Evolutionary conservation across 1,140 invertebrate species (phyloP).

Genomic region (Danaus plexippus): DNA sequence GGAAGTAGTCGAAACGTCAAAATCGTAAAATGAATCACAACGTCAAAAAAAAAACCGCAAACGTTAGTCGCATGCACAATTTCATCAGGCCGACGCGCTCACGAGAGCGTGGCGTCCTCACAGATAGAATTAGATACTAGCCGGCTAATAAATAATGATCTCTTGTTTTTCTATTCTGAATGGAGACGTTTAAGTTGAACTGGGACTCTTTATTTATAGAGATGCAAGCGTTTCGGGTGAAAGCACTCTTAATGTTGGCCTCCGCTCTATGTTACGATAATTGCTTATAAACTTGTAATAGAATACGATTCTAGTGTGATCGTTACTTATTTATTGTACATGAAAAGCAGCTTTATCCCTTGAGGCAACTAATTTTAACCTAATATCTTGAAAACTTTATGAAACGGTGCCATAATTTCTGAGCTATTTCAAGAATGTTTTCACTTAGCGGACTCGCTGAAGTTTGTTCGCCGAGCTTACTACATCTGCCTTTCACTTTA

Average conservation of each 20-base stretch:
- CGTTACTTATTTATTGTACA: no score
- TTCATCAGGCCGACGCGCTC: constrained; percentile 43
- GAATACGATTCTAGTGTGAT: no score
- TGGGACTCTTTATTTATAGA: constrained; percentile 59
- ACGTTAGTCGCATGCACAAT: constrained; percentile 47
- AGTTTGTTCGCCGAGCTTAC: constrained; percentile 39
- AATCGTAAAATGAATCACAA: no score
- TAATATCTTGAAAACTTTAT: constrained; percentile 57
- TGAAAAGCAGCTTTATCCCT: constrained; percentile 9
- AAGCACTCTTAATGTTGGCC: constrained; percentile 59
- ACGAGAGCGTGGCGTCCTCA: constrained; percentile 52
- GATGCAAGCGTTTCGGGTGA: constrained; percentile 66
- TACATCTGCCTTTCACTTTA: constrained; percentile 39
- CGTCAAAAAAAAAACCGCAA: no score
- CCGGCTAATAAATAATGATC: constrained; percentile 70
- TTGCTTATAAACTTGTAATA: no score
- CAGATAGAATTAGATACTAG: constrained; percentile 69
- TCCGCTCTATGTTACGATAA: no score
- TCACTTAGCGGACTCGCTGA: constrained; percentile 47
- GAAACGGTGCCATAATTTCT: constrained; percentile 57
- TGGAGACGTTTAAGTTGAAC: constrained; percentile 59
- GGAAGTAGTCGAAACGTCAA: no score
- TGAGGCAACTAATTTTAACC: constrained; percentile 55
- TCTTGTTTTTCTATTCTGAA: constrained; percentile 70
- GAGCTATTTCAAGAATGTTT: constrained; percentile 59